Conservation (phyloP, 2,888 invertebrate genomes). For the Tinea trinotella region DNA sequence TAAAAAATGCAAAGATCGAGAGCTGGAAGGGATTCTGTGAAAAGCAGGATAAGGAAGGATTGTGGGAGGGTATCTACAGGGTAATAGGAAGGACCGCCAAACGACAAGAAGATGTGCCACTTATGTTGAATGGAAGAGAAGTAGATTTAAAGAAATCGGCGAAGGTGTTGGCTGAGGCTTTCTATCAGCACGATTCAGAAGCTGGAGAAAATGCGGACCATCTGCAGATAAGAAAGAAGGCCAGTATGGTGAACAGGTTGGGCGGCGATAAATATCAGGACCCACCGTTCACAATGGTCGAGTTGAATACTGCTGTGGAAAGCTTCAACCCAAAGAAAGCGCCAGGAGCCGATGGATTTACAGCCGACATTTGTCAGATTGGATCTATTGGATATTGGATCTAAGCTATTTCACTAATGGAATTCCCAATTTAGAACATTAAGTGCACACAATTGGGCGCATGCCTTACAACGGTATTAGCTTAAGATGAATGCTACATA, state of each 20-base stretch:
- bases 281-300: conserved; percentile 22
- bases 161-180: conserved; percentile 20
- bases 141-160: conserved; percentile 20
- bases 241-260: neutral
- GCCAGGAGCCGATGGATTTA: conserved; percentile 20
- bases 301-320: neutral
- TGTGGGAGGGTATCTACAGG: conserved; percentile 22
- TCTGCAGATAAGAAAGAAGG: conserved; percentile 9
- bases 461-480: conserved; percentile 11
- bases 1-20: neutral
- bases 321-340: conserved; percentile 23
- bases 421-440: neutral
- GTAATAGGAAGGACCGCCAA: conserved; percentile 18
- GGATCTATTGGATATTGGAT: too few species aligned
- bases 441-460: conserved; percentile 6
- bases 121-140: neutral
- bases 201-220: conserved; percentile 17
- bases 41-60: neutral
- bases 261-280: conserved; percentile 8
- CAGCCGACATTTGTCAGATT: conserved; percentile 21
- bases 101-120: conserved; percentile 17
- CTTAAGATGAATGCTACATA: neutral
- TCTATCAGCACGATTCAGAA: conserved; percentile 20
- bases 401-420: conserved; percentile 1
- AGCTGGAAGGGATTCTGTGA: conserved; percentile 9